phyloP scores from a whole-genome alignment of 2,113 vertebrate genomes.

The Hassar affinis region DNA sequence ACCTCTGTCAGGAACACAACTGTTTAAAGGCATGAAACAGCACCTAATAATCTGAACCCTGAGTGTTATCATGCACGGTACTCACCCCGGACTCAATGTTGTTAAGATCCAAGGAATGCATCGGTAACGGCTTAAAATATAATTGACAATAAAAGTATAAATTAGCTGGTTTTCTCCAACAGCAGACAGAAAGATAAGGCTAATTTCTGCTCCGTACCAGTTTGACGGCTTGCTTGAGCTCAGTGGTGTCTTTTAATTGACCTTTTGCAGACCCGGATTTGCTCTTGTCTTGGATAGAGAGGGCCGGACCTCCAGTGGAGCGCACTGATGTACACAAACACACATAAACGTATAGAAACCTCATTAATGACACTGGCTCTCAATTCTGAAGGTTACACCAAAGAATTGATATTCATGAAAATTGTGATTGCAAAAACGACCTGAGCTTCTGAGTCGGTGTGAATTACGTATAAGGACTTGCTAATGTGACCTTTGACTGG shows the following conservation, averaged over 20 bases:
- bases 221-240: conserved; percentile 86
- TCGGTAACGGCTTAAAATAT: conserved; percentile 41
- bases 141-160: neutral
- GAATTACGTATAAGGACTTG: neutral
- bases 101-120: conserved; percentile 53
- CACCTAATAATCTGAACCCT: neutral
- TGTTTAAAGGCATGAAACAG: neutral
- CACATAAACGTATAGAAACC: neutral
- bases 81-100: conserved; percentile 54
- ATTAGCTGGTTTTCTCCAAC: neutral
- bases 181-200: neutral
- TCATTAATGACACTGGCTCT: neutral
- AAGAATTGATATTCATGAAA: neutral
- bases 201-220: conserved; percentile 39
- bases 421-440: neutral
- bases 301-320: conserved; percentile 16
- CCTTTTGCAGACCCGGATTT: conserved; percentile 39
- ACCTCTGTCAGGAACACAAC: conserved; percentile 58
- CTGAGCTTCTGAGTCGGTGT: neutral
- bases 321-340: conserved; percentile 36
- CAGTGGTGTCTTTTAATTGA: conserved; percentile 75
- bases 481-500: neutral
- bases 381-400: neutral
- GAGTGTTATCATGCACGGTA: too few relatives aligned
- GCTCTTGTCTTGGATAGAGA: conserved; percentile 40